phyloP scores from a whole-genome alignment of 2,888 invertebrate genomes.

The Zelleria hepariella region DNA sequence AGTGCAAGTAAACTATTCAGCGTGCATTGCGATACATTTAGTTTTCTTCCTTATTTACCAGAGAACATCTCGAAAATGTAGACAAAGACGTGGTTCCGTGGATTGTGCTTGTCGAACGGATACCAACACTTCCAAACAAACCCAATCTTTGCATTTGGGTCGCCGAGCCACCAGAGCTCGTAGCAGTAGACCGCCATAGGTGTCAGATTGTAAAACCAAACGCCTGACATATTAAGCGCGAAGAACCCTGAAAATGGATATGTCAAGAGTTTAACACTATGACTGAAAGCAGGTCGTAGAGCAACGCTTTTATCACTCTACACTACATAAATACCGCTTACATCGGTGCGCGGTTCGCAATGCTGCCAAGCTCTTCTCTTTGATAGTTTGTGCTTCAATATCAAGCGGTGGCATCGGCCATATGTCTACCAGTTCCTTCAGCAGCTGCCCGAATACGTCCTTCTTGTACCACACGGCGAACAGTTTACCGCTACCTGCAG shows the following conservation, averaged over 20 bases:
- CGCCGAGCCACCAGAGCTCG: slow-evolving; percentile 23
- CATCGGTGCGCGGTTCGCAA: slow-evolving; percentile 46
- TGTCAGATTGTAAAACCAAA: slow-evolving; percentile 57
- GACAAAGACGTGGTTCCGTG: slow-evolving; percentile 41
- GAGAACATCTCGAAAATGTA: slow-evolving; percentile 58
- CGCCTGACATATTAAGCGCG: slow-evolving; percentile 38
- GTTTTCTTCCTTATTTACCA: too few relatives aligned
- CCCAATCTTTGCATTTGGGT: slow-evolving; percentile 35
- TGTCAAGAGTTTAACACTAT: neutral
- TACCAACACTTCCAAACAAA: slow-evolving; percentile 63
- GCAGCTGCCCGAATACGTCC: slow-evolving; percentile 42
- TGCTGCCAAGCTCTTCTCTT: slow-evolving; percentile 41
- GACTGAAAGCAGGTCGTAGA: neutral
- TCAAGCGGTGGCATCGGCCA: slow-evolving; percentile 54
- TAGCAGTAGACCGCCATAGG: slow-evolving; percentile 46
- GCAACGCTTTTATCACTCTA: neutral
- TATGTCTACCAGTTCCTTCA: slow-evolving; percentile 46
- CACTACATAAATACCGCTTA: slow-evolving; percentile 19
- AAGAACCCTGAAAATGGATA: slow-evolving; percentile 46
- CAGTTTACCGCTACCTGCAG: slow-evolving; percentile 40
- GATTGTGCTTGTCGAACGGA: slow-evolving; percentile 53
- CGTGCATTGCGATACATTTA: too few relatives aligned
- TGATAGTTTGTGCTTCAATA: slow-evolving; percentile 36
- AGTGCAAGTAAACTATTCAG: too few relatives aligned
- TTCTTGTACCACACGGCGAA: slow-evolving; percentile 57